Conservation (phyloP, 23 tunicate species). For the Diplosoma virens region DNA sequence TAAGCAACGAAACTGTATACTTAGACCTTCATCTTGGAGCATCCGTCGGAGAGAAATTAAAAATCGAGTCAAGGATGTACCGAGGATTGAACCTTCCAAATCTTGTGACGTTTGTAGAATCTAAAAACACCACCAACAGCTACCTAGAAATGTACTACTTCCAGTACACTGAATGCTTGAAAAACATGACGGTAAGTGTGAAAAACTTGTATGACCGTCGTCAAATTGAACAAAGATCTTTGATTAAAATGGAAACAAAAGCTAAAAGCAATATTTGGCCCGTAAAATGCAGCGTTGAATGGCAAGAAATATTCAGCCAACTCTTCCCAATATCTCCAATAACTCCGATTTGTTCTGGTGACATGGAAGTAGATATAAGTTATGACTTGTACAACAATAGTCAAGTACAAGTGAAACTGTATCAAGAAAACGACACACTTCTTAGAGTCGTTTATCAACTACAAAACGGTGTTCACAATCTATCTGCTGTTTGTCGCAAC, state of each 20-base stretch:
- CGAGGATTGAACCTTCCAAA: not conserved
- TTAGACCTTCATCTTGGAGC: not conserved
- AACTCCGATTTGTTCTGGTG: conserved; percentile 6
- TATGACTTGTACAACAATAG: not conserved
- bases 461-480: not conserved
- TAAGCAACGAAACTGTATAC: not conserved
- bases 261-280: conserved; percentile 16
- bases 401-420: not conserved
- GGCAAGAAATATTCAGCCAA: not conserved
- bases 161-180: not conserved
- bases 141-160: not conserved
- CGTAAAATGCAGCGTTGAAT: not conserved
- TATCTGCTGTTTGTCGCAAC: not conserved
- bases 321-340: not conserved
- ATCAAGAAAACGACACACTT: not conserved
- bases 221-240: not conserved
- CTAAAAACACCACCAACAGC: not conserved
- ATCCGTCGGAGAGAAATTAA: not conserved
- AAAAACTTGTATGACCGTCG: not conserved
- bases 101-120: not conserved
- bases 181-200: not conserved
- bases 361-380: not conserved
- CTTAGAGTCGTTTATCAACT: not conserved
- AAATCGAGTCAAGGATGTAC: conserved; percentile 6
- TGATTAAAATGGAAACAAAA: conserved; percentile 10